Base-by-base conservation (phyloP, 2,888 invertebrate genomes). In the Lysandra coridon region DNA sequence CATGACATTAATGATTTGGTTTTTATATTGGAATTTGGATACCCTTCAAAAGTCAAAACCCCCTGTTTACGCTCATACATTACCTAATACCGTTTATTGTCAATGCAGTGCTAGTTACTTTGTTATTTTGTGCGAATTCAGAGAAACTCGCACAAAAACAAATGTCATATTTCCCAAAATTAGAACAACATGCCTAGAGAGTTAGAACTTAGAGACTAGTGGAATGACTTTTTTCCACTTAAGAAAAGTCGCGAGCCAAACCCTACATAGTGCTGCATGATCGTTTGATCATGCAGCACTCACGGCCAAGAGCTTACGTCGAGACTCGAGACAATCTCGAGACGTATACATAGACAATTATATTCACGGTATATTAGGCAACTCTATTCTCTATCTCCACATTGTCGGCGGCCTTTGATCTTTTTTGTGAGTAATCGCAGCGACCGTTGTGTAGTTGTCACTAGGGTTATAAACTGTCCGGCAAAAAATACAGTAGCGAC, bases 401-500 rank as follows among this genome's bases (percentile, higher is more conserved):
- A 69, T 69, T 69, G 69, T 69, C 80, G 79, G 81, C 92, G 92
- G 91, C 87, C 83, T 92, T 92, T 93, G 92, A 92, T 88, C 88
- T 91, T 86, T 87, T 87, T 87, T 88, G 90, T 89, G 86, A 86
- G 90, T 90, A 91, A 91, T 80, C 81, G 80, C 89, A 90, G 89
- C 89, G 88, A 86, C 86, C 87, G 87, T 87, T 87, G 86, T 76
- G 53, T 80, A 82, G 83, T 82, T 82, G 83, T 81, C 80, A 81
- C 85, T 88, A 83, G 87, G 89, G 84, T 86, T 86, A 85, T 87
- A 79, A 74, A 75, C 74, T 86, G 83, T 87, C 92, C 91, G 91
- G 91, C 92, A 92, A 92, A 91, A 86, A 87, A 84, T 85, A 89
- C 92, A 89, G 93, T 92, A 92, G 92, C 92, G 90, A 90, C 90